These are phyloP conservation scores for Metellina segmentata DNA, from an alignment of 2,888 invertebrate species.

Conservation along the genomic window DNA sequence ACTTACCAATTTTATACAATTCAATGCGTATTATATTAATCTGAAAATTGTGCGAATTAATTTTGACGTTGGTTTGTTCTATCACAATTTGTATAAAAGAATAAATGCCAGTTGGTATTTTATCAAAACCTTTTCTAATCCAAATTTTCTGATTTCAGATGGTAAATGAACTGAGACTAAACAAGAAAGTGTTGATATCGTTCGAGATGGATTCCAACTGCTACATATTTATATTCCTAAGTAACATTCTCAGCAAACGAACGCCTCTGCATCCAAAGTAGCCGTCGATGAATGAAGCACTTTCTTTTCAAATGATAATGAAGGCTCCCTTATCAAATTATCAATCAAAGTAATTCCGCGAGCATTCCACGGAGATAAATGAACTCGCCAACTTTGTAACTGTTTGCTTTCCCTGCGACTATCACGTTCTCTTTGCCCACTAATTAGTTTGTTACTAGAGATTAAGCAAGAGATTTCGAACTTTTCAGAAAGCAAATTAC, in stretches of 20 bases:
- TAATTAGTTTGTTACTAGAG: not conserved
- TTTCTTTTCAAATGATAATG: conserved; percentile 1
- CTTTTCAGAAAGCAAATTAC: not conserved
- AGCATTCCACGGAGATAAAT: not conserved
- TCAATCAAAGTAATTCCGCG: not conserved
- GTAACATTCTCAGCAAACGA: too few relatives aligned
- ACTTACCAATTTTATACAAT: too few relatives aligned
- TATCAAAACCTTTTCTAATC: too few relatives aligned
- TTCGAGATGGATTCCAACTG: not conserved
- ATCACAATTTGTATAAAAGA: too few relatives aligned
- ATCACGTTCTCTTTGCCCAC: not conserved
- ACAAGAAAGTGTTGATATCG: too few relatives aligned
- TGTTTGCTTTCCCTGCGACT: not conserved
- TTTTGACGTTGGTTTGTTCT: too few relatives aligned
- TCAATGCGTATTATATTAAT: too few relatives aligned
- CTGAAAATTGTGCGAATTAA: too few relatives aligned
- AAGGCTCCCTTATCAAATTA: not conserved
- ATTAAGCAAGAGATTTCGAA: not conserved
- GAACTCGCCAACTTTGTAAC: not conserved
- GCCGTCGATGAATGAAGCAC: not conserved
- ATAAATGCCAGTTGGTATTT: too few relatives aligned
- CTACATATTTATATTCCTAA: not conserved
- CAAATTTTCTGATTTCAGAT: too few relatives aligned
- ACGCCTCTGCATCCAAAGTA: too few relatives aligned
- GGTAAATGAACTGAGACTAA: too few relatives aligned